Conservation (phyloP, 2,888 invertebrate species). For the Cerastoderma edule region DNA sequence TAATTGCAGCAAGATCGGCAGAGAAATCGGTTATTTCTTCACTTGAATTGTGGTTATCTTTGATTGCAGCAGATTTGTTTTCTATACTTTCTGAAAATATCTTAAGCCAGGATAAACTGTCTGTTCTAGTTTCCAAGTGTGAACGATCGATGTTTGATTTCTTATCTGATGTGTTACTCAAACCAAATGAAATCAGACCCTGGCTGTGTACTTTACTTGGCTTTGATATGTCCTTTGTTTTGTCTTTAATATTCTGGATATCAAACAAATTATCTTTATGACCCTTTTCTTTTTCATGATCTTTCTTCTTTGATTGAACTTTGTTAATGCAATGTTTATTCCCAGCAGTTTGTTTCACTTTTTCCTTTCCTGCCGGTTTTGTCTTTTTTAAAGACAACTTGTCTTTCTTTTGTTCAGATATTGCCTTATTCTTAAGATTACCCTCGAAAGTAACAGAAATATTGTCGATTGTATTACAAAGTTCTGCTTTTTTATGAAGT, state of each 20-base stretch:
- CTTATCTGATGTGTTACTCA: not conserved
- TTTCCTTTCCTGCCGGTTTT: constrained; percentile 3
- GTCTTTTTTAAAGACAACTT: constrained; percentile 11
- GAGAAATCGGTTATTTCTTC: constrained; percentile 45
- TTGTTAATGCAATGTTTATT: not conserved
- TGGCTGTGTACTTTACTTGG: too few species aligned
- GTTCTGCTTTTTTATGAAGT: too few species aligned
- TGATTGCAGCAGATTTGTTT: not conserved
- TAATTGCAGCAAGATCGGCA: constrained; percentile 52
- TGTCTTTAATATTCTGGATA: not conserved
- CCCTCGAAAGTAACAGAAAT: too few species aligned
- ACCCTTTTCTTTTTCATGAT: not conserved
- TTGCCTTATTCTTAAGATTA: too few species aligned
- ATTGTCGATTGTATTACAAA: too few species aligned
- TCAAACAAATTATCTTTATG: not conserved
- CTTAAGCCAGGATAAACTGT: constrained; percentile 58
- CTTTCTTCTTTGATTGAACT: too few species aligned
- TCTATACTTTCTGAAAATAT: constrained; percentile 37
- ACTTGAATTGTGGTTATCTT: not conserved
- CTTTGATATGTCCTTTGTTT: too few species aligned
- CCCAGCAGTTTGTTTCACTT: not conserved
- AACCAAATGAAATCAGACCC: not conserved
- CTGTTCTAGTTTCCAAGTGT: constrained; percentile 19
- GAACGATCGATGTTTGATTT: not conserved
- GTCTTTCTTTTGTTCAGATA: not conserved